Evolutionary conservation across 1,140 invertebrate genomes (phyloP).

Genomic region (Chironomus tepperi): DNA sequence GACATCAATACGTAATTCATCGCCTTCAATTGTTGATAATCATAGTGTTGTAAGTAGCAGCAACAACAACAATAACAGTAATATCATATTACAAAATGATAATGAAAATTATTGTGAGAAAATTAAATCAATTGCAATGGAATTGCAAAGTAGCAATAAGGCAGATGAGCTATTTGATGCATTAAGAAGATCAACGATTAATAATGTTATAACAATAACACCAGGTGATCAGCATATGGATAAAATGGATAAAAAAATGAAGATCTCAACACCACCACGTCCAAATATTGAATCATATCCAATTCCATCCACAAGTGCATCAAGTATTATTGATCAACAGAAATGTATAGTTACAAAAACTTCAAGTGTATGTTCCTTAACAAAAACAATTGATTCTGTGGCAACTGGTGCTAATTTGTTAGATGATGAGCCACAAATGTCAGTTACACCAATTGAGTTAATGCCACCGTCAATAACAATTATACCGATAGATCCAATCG

Average conservation of each 20-base stretch:
- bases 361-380: not conserved
- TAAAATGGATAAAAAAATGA: not conserved
- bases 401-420: not conserved
- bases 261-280: slow-evolving; percentile 9
- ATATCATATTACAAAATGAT: not conserved
- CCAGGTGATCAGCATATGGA: not conserved
- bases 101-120: slow-evolving; percentile 20
- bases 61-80: not conserved
- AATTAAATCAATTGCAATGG: slow-evolving; percentile 21
- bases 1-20: not conserved
- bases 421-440: not conserved
- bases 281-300: not conserved
- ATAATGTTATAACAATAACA: slow-evolving; percentile 9
- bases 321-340: not conserved
- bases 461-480: not conserved
- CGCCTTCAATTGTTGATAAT: not conserved
- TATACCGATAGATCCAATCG: not conserved
- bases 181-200: not conserved
- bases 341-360: not conserved
- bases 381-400: slow-evolving; percentile 15
- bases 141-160: slow-evolving; percentile 12
- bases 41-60: not conserved
- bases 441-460: not conserved
- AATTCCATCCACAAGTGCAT: slow-evolving; percentile 6
- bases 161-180: slow-evolving; percentile 17